Base-by-base conservation (phyloP, 30 jellyfish, hydroid and myxozoan species). In the Catostylus mosaicus region DNA sequence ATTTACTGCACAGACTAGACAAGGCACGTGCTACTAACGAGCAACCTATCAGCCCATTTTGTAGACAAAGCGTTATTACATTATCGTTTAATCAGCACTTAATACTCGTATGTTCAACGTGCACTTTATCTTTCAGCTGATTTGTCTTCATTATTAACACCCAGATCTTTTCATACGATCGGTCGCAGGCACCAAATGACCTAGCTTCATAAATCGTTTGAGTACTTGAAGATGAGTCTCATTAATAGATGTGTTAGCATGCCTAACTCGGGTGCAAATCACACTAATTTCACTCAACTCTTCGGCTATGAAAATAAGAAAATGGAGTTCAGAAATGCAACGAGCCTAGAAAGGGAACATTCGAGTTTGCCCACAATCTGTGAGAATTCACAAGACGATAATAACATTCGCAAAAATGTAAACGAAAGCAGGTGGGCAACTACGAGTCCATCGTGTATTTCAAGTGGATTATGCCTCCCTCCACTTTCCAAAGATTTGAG, bases 321-420 rank as follows among this genome's bases (percentile, higher is more conserved):
- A 23, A 30, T 66, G 59, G 59, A 66, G 29, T 6, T 8, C 24
- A 30, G 78, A 1, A 33, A 66, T 36, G 56, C 24, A 40, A 1
- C 3, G 29, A 30, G 51, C 59, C 4, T 66, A 6, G 78, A 32
- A 23, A 3, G 59, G 57, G 78, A 36, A 57, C 8, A 33, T 1
- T 27, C 78, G 6, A 66, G 26, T 40, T n/a, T 66, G 27, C 78
- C 78, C 3, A 66, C 78, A 36, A 66, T 66, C 8, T 66, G 59
- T 26, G 78, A 66, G 78, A 27, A 40, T 24, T 19, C 51, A 14
- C 56, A 66, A 19, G 59, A 66, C 11, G 78, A 66, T 5, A 66
- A 66, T 3, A 56, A 33, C 10, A 30, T 33, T 30, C 78, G 22
- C 2, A 16, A 27, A 23, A 26, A 26, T 1, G n/a, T 2, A n/a